A percentile compares a stretch with the other conserved stretches of the same genome.
Evolutionary conservation across 2,888 invertebrate species (phyloP).

Genomic region (Drosophila subsilvestris): DNA sequence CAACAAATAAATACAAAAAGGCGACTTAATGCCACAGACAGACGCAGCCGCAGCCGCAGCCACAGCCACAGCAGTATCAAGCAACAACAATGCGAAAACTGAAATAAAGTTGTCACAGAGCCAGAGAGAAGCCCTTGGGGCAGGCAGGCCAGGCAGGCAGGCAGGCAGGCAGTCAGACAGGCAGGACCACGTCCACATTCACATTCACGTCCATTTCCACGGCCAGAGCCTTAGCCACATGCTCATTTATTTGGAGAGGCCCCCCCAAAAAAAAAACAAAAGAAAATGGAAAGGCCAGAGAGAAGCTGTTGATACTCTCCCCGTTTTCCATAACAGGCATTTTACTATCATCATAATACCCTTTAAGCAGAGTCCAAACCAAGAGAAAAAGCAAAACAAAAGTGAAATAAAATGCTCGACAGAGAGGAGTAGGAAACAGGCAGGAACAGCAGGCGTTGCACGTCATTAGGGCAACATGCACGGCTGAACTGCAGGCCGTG

Average conservation of each 20-base stretch:
- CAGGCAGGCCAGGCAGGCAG: conserved; percentile 2
- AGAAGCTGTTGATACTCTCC: background rate
- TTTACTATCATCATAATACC: background rate
- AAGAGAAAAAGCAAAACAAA: conserved; percentile 30
- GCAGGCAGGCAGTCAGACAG: conserved; percentile 10
- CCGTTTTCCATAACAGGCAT: background rate
- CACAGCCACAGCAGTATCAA: conserved; percentile 16
- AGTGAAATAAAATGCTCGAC: conserved; percentile 51
- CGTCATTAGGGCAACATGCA: conserved; percentile 74
- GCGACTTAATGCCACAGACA: conserved; percentile 56
- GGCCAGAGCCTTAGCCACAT: conserved; percentile 46
- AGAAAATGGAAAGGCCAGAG: background rate
- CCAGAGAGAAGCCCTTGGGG: conserved; percentile 37
- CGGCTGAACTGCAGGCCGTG: conserved; percentile 49
- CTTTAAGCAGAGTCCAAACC: background rate
- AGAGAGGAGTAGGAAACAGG: conserved; percentile 1
- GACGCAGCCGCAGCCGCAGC: conserved; percentile 3
- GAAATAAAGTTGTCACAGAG: conserved; percentile 73
- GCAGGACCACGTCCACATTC: conserved; percentile 4
- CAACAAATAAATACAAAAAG: conserved; percentile 68
- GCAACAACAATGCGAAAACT: conserved; percentile 30
- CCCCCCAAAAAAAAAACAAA: conserved; percentile 8
- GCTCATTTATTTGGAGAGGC: conserved; percentile 65
- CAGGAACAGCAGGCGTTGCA: conserved; percentile 56
- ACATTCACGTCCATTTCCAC: conserved; percentile 5